Base-by-base conservation (phyloP, 2,888 invertebrate species). In the Drosophila bunnanda region DNA sequence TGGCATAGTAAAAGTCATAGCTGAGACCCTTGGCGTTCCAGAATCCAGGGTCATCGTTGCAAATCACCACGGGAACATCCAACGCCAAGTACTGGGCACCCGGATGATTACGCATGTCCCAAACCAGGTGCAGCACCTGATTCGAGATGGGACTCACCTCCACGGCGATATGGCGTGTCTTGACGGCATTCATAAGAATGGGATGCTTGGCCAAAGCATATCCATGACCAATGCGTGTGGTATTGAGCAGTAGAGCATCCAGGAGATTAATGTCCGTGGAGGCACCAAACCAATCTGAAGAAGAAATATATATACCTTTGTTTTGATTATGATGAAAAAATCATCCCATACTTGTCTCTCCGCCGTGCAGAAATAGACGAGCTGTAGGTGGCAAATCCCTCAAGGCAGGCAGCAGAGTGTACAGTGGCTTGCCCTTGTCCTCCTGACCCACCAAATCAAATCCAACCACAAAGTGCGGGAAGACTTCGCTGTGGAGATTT, bases 401-500 rank as follows among this genome's bases (percentile, higher is more conserved):
- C 0, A 92, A 48, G 8, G 76, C 79, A 0, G 81, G 56, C 4
- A 91, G 36, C n/a, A 91, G 89, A 7, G 81, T 65, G 32, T 91
- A 75, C 0, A 95, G 88, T 0, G 94, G 93, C 32, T 92, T 85
- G 0, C 95, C 95, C 43, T 93, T 92, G 78, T 95, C 95, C 90
- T 95, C 95, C 75, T 94, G 94, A 0, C 95, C 95, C 2, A 95
- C 95, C 48, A 95, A 91, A 91, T 95, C 95, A 68, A 95, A 95
- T 5, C 95, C 95, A 17, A 93, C 93, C 9, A 95, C 88, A 76
- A 94, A 94, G 50, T 93, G 86, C 0, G 95, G 95, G 81, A 86
- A 87, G 0, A 59, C 17, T 20, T 66, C 28, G 32, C 92, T 92
- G 39, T 17, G 77, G 46, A 43, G 39, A 17, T 10, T n/a, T 8